Conservation (phyloP, 1,140 invertebrate species). For the Ganaspis sp. region DNA sequence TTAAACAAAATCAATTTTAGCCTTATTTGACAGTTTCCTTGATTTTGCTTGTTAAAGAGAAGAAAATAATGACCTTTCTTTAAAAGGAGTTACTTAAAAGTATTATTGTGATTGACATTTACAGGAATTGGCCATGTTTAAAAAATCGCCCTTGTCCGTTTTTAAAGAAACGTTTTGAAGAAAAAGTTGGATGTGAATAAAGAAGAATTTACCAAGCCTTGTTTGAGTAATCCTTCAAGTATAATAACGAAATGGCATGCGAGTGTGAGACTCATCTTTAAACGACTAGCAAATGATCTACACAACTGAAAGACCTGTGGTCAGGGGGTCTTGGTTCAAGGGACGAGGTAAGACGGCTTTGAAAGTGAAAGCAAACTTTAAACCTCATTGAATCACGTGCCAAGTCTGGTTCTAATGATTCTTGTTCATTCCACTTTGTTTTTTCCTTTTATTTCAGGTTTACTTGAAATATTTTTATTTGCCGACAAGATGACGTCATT, state of each 20-base stretch:
- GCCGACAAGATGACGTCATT: background rate
- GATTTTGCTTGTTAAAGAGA: too few relatives aligned
- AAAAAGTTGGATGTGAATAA: background rate
- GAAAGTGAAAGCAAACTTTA: conserved; percentile 69
- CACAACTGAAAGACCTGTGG: background rate
- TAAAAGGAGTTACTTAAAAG: background rate
- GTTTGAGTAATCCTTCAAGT: background rate
- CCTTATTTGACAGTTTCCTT: too few relatives aligned
- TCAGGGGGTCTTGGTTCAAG: conserved; percentile 34
- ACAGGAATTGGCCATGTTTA: background rate
- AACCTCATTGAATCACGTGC: conserved; percentile 42
- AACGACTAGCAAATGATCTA: conserved; percentile 39
- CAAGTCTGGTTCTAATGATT: conserved; percentile 3
- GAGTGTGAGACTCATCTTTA: conserved; percentile 48
- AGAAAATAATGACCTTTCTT: too few relatives aligned
- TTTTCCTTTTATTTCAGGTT: background rate
- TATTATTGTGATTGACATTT: background rate
- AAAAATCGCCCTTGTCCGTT: background rate
- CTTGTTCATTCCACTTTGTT: background rate
- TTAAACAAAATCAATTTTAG: too few relatives aligned
- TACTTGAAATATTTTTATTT: background rate
- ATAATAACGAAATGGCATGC: conserved; percentile 34
- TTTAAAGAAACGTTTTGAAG: background rate
- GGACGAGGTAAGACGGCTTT: conserved; percentile 54
- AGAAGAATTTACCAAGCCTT: background rate